These are phyloP conservation scores for Synergus laeviventris DNA, from an alignment of 2,888 invertebrate genomes.

Conservation along the genomic window DNA sequence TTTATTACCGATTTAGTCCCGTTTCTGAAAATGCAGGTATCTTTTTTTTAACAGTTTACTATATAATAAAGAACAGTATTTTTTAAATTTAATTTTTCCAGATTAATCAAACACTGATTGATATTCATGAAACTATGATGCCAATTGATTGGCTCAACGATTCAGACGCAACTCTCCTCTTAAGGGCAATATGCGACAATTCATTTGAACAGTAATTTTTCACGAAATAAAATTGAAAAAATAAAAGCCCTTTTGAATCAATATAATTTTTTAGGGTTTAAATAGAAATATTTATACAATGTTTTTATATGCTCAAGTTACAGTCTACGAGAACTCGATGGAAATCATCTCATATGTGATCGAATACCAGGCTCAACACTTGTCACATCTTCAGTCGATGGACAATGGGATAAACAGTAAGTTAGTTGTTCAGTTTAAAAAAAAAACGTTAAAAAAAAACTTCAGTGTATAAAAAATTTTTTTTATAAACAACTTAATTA, in stretches of 20 bases:
- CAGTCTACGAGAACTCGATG: constrained; percentile 63
- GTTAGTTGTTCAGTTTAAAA: too few species aligned
- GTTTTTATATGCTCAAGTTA: constrained; percentile 58
- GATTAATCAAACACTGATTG: constrained; percentile 67
- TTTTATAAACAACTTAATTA: constrained; percentile 46
- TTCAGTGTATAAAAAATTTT: too few species aligned
- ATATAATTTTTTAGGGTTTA: neutral
- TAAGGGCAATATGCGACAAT: constrained; percentile 63
- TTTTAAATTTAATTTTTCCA: constrained; percentile 44
- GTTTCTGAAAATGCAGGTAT: too few species aligned
- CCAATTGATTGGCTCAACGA: constrained; percentile 57
- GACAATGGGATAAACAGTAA: constrained; percentile 64
- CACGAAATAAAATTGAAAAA: neutral
- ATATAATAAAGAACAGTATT: neutral
- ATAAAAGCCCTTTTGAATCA: neutral
- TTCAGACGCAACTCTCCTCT: constrained; percentile 54
- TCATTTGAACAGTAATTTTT: constrained; percentile 64
- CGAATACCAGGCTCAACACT: constrained; percentile 59
- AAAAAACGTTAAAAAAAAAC: too few species aligned
- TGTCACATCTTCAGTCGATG: constrained; percentile 64
- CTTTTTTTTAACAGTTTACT: too few species aligned
- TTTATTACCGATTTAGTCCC: too few species aligned
- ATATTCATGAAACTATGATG: constrained; percentile 59
- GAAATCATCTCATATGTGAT: constrained; percentile 63
- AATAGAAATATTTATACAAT: neutral